A percentile compares a stretch with the other conserved stretches of the same genome.
Evolutionary conservation across 2,888 invertebrate genomes (phyloP).

Genomic region (Zelleria hepariella): DNA sequence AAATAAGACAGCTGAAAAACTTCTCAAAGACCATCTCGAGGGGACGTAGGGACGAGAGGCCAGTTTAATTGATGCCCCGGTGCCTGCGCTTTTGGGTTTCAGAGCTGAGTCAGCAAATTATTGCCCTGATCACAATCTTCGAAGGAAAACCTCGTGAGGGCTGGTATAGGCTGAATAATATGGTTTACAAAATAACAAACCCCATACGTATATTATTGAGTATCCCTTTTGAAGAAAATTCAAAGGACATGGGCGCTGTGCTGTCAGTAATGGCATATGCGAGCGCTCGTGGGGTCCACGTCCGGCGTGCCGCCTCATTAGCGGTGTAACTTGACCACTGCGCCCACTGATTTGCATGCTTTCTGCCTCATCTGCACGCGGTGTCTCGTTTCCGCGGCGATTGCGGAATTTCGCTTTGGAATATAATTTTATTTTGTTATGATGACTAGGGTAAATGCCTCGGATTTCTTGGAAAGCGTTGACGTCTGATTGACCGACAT

Average conservation of each 20-base stretch:
- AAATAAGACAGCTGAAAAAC: too few relatives aligned
- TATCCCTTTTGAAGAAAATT: neutral
- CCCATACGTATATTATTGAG: neutral
- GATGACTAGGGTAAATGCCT: neutral
- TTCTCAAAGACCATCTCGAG: too few relatives aligned
- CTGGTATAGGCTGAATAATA: neutral
- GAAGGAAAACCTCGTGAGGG: too few relatives aligned
- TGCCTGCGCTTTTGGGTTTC: too few relatives aligned
- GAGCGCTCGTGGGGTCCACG: constrained; percentile 34
- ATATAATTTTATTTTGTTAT: neutral
- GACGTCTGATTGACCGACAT: constrained; percentile 8
- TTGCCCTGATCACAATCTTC: too few relatives aligned
- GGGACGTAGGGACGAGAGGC: too few relatives aligned
- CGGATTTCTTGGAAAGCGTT: neutral
- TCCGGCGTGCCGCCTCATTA: constrained; percentile 53
- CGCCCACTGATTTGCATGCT: constrained; percentile 4
- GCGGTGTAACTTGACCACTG: constrained; percentile 30
- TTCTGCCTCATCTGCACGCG: constrained; percentile 8
- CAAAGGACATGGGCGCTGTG: neutral
- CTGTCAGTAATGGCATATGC: neutral
- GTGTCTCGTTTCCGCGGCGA: constrained; percentile 13
- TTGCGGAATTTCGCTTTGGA: neutral
- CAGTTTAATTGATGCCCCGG: too few relatives aligned
- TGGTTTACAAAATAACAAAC: neutral
- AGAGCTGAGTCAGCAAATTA: too few relatives aligned